phyloP scores from a whole-genome alignment of 2,888 invertebrate genomes.

The Dichetophora obliterata region DNA sequence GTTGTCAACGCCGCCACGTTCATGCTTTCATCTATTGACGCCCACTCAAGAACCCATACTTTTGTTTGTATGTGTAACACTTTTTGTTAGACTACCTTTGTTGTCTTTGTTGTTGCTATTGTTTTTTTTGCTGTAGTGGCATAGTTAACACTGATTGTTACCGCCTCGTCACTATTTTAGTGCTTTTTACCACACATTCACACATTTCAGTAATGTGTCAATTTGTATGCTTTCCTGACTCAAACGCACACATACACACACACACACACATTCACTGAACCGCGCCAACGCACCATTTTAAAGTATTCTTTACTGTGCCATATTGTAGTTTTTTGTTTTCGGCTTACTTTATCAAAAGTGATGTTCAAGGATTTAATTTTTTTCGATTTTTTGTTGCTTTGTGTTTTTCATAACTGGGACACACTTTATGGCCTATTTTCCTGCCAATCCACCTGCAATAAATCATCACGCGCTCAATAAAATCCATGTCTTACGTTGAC shows the following conservation, averaged over 20 bases:
- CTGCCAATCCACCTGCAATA: conserved; percentile 56
- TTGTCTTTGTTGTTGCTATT: neutral
- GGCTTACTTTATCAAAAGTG: neutral
- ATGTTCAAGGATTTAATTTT: neutral
- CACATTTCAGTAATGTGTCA: no score
- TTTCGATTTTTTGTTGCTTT: neutral
- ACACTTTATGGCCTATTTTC: conserved; percentile 24
- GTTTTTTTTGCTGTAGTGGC: neutral
- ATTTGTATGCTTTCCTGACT: neutral
- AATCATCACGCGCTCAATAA: conserved; percentile 57
- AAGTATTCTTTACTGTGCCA: neutral
- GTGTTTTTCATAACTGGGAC: conserved; percentile 3
- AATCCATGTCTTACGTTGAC: neutral
- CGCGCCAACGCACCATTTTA: neutral
- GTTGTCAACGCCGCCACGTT: neutral
- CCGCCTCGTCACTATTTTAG: no score
- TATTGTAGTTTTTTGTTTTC: neutral
- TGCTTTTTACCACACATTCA: no score
- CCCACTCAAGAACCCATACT: neutral
- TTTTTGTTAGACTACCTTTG: neutral
- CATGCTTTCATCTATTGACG: neutral
- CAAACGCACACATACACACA: neutral
- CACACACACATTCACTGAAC: neutral
- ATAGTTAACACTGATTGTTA: no score
- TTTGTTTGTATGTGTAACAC: neutral